Evolutionary conservation across 2,113 vertebrate species (phyloP).

Genomic region (Clinocottus analis): DNA sequence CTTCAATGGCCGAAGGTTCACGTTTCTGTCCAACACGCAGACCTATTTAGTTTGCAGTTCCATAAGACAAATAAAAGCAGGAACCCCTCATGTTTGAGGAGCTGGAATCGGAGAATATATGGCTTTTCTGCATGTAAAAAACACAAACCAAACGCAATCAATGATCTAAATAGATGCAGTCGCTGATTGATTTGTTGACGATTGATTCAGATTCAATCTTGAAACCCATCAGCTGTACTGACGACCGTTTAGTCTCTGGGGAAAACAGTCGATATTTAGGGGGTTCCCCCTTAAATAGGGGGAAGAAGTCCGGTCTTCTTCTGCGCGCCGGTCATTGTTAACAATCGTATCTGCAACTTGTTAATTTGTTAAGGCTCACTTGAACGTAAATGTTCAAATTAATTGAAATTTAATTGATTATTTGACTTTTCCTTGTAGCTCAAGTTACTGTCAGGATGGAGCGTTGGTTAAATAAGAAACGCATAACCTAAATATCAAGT

Average conservation of each 20-base stretch:
- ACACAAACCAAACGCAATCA: background rate
- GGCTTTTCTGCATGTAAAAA: background rate
- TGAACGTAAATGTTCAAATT: background rate
- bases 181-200: background rate
- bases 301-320: background rate
- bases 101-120: background rate
- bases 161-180: background rate
- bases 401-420: background rate
- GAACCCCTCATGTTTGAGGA: background rate
- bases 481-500: background rate
- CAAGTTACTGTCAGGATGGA: background rate
- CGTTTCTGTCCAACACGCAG: background rate
- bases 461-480: background rate
- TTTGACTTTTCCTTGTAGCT: background rate
- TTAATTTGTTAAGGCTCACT: too few species aligned
- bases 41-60: background rate
- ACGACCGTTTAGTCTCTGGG: background rate
- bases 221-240: background rate
- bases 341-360: too few species aligned
- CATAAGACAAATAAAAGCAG: background rate
- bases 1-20: background rate
- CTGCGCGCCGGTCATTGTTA: background rate
- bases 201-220: background rate
- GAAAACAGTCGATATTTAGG: background rate
- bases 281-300: background rate